These are phyloP conservation scores for Isichthys henryi DNA, from an alignment of 2,113 vertebrate genomes.

Conservation along the genomic window DNA sequence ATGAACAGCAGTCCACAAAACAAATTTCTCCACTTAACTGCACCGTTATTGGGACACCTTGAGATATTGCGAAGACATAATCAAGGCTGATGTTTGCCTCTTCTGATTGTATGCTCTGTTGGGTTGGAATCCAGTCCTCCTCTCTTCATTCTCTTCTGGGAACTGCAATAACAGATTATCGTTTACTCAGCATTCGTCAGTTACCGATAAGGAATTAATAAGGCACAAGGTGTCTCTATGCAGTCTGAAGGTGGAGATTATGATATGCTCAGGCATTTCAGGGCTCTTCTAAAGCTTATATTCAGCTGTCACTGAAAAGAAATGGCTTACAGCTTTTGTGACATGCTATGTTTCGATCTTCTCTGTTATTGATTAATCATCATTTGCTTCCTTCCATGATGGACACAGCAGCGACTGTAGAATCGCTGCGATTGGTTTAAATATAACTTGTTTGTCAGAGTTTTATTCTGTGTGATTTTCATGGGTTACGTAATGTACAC, in stretches of 20 bases:
- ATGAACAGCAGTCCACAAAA: not conserved
- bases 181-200: not conserved
- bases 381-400: not conserved
- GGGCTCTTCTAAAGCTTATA: not conserved
- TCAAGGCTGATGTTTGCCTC: not conserved
- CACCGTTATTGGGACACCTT: not conserved
- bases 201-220: not conserved
- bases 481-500: not conserved
- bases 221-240: not conserved
- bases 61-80: not conserved
- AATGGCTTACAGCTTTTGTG: not conserved
- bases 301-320: not conserved
- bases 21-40: not conserved
- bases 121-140: not conserved
- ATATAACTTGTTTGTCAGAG: not conserved
- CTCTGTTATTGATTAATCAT: not conserved
- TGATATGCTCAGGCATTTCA: not conserved
- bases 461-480: not conserved
- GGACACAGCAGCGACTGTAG: not conserved
- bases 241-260: not conserved
- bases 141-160: not conserved
- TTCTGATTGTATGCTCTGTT: not conserved
- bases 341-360: not conserved
- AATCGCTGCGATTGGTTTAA: not conserved
- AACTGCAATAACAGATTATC: not conserved